Evolutionary conservation across 2,113 vertebrate species (phyloP).

Genomic region (Tenebrosternarchus preto): DNA sequence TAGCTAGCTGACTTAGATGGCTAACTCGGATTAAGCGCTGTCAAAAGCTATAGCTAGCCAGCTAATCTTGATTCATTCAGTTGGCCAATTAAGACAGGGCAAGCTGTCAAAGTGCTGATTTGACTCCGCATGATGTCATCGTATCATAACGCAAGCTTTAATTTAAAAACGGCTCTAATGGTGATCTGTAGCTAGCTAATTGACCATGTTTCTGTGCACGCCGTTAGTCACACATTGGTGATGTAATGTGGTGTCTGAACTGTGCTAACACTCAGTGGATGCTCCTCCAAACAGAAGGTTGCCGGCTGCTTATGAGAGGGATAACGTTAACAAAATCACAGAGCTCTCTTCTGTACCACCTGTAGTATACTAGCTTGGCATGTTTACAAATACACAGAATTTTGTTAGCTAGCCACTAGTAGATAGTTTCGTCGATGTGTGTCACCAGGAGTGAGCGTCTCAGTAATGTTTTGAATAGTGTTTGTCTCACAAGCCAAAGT

Average conservation of each 20-base stretch:
- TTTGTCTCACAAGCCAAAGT: not conserved
- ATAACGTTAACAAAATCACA: not conserved
- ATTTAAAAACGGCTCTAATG: no score
- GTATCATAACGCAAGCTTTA: no score
- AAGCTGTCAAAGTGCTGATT: not conserved
- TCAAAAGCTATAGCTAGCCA: not conserved
- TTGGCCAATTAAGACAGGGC: no score
- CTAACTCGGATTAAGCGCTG: not conserved
- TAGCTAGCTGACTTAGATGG: not conserved
- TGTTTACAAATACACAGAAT: not conserved
- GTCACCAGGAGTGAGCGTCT: not conserved
- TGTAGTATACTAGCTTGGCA: not conserved
- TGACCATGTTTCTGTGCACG: no score
- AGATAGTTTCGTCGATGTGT: not conserved
- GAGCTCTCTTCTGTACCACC: not conserved
- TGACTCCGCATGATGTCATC: slow-evolving; percentile 2
- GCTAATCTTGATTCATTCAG: not conserved
- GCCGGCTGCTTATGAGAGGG: not conserved
- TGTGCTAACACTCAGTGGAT: not conserved
- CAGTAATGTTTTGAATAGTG: not conserved
- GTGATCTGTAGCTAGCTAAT: no score
- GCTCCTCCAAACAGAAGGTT: not conserved
- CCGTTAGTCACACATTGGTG: no score
- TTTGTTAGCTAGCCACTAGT: not conserved
- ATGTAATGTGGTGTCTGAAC: no score